These are phyloP conservation scores for Ganaspis brasiliensis DNA, from an alignment of 2,888 invertebrate species.

Conservation along the genomic window DNA sequence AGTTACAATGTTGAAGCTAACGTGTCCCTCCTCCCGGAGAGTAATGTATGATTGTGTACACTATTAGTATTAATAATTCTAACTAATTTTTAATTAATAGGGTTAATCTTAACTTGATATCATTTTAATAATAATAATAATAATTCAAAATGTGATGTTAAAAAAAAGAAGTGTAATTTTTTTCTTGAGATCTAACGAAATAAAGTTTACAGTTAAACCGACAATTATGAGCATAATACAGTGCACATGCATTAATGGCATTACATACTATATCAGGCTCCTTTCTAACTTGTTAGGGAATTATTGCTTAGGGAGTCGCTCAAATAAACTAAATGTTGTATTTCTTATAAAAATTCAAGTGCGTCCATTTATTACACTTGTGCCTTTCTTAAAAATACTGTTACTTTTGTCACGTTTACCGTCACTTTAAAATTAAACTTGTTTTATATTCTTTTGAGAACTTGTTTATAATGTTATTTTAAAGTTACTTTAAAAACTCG, in stretches of 20 bases:
- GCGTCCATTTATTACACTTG: slow-evolving; percentile 35
- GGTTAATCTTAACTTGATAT: slow-evolving; percentile 76
- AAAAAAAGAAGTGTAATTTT: slow-evolving; percentile 74
- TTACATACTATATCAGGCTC: slow-evolving; percentile 64
- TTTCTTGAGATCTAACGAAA: slow-evolving; percentile 74
- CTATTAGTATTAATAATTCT: slow-evolving; percentile 80
- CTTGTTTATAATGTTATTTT: too few relatives aligned
- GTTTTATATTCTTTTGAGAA: neutral
- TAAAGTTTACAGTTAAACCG: slow-evolving; percentile 77
- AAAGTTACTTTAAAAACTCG: neutral
- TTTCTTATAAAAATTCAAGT: slow-evolving; percentile 72
- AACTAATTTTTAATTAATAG: slow-evolving; percentile 79
- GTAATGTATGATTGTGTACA: slow-evolving; percentile 79
- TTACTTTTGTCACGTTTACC: neutral
- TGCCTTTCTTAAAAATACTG: slow-evolving; percentile 22
- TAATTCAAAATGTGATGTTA: slow-evolving; percentile 79
- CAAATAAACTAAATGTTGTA: slow-evolving; percentile 79
- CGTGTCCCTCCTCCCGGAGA: slow-evolving; percentile 68
- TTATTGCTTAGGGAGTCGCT: slow-evolving; percentile 78
- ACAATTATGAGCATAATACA: slow-evolving; percentile 61
- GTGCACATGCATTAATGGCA: slow-evolving; percentile 33
- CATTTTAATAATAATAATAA: slow-evolving; percentile 79
- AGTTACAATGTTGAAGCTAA: slow-evolving; percentile 71
- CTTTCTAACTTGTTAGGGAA: slow-evolving; percentile 78
- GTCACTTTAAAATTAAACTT: neutral